Evolutionary conservation across 2,888 invertebrate genomes (phyloP), one percentile per base, ranked within the genome.

Genomic region (Pecten maximus): DNA sequence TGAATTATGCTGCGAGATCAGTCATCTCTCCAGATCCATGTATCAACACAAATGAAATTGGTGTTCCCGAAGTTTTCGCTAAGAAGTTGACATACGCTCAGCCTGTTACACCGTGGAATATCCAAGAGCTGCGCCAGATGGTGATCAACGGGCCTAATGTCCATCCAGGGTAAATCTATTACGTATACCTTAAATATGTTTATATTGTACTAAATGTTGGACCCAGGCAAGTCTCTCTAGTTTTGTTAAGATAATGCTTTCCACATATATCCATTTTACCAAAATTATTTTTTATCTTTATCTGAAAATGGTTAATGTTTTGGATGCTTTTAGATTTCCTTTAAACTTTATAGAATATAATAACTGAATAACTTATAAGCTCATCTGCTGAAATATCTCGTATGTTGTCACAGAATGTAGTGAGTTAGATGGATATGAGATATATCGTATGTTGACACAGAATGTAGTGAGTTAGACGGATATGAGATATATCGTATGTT

Each of bases 11-110:
- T 0, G 99, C 99, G 23, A 98, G 99, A 89, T 99, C 99, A 23
- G 99, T 99, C 48, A 99, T 99, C 92, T 99, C 99, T 0, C 99
- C 99, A 0, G 99, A 99, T 97, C 99, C 99, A 0, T 98, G 99
- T 97, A 98, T 99, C 88, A 98, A 98, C 95, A 98, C 99, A 60
- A 99, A 99, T 97, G 99, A 99, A 97, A 98, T 99, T 92, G 99
- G 96, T 0, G 97, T 99, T 88, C 99, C 99, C 0, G 98, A 98
- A 97, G 98, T 98, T 40, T 99, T 99, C 97, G 99, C 99, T 0
- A 98, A 97, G 91, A 98, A 98, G 96, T 97, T 99, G 10, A 99
- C 99, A 0, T 99, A 98, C 97, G 99, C 99, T 0, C 98, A 98
- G 3, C 98, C 98, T 0, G 99, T 99, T 0, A 99, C 99, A 0